These are phyloP conservation scores for Botrylloides violaceus DNA, from an alignment of 23 tunicate species.

Conservation along the genomic window DNA sequence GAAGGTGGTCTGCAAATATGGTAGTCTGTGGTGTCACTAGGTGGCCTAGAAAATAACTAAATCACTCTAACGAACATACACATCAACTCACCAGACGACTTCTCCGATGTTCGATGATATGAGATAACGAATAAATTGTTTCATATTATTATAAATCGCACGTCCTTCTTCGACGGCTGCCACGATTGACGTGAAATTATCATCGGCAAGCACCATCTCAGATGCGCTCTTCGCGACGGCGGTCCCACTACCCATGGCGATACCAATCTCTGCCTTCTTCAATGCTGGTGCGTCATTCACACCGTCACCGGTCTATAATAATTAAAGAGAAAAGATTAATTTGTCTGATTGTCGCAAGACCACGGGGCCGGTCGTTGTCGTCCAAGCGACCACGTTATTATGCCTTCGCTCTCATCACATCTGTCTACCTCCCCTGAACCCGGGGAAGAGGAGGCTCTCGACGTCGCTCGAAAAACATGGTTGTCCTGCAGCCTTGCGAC, in stretches of 20 bases:
- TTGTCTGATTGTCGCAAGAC: too few species aligned
- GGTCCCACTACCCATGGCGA: constrained; percentile 99
- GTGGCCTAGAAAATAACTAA: not conserved
- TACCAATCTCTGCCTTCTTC: constrained; percentile 97
- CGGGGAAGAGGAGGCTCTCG: too few species aligned
- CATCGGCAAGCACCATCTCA: constrained; percentile 98
- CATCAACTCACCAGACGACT: constrained; percentile 60
- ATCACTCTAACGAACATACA: not conserved
- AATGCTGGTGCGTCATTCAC: constrained; percentile 99
- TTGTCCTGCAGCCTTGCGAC: too few species aligned
- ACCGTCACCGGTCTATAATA: constrained; percentile 80
- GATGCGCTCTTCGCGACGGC: constrained; percentile 97
- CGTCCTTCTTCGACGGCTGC: constrained; percentile 99
- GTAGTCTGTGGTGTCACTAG: not conserved
- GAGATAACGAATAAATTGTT: constrained; percentile 93
- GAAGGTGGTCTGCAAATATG: too few species aligned
- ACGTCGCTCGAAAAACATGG: too few species aligned
- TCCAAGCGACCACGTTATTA: too few species aligned
- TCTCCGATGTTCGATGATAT: constrained; percentile 98
- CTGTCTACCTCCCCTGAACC: too few species aligned
- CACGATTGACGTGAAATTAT: constrained; percentile 95
- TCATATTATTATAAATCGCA: constrained; percentile 99
- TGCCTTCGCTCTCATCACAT: too few species aligned
- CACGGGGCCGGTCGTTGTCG: too few species aligned
- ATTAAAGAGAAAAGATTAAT: too few species aligned